Percentiles rank a stretch among this genome's conserved stretches.
These are phyloP conservation scores for Nymphalis c-album DNA, from an alignment of 2,888 invertebrate genomes.

Conservation along the genomic window DNA sequence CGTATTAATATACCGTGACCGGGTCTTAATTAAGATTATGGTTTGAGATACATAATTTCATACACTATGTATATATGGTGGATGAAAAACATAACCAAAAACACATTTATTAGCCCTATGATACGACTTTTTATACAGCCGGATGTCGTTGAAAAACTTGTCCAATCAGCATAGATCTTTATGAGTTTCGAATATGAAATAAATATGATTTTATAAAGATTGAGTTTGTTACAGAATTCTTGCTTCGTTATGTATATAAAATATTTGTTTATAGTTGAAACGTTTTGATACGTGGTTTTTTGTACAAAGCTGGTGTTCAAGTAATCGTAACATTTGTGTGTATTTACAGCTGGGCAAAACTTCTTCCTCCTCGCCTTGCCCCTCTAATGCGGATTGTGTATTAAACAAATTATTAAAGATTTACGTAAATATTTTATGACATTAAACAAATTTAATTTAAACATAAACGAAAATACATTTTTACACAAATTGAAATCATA, in stretches of 20 bases:
- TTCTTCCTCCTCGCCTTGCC: too few species aligned
- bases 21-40: conserved; percentile 64
- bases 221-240: neutral
- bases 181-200: neutral
- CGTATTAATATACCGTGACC: conserved; percentile 69
- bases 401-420: too few species aligned
- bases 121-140: conserved; percentile 2
- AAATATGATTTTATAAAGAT: neutral
- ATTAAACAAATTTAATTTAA: too few species aligned
- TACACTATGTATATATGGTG: conserved; percentile 24
- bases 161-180: conserved; percentile 12
- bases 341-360: too few species aligned
- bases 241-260: neutral
- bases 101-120: conserved; percentile 8
- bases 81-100: conserved; percentile 10
- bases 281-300: too few species aligned
- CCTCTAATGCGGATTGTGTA: too few species aligned
- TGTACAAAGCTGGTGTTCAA: too few species aligned
- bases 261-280: too few species aligned
- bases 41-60: conserved; percentile 48
- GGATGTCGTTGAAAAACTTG: conserved; percentile 18
- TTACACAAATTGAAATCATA: too few species aligned
- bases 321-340: too few species aligned
- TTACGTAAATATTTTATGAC: too few species aligned
- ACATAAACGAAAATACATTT: too few species aligned